Base-by-base conservation (phyloP, 1,140 invertebrate species). In the Teleopsis dalmanni region DNA sequence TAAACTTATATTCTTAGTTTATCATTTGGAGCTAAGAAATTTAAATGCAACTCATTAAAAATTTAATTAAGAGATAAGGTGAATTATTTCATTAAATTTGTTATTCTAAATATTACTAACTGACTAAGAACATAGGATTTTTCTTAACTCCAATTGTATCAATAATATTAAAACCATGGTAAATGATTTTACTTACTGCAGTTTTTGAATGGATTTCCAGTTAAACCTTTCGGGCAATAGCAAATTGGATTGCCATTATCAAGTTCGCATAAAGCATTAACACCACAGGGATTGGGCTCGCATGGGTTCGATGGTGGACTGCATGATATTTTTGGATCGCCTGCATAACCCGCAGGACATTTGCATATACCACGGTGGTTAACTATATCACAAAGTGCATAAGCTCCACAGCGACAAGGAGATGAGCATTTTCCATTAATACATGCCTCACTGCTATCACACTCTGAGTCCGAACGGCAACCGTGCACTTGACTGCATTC, bases 141-240 rank as follows among this genome's bases (percentile, higher is more conserved):
- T 4, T 34, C 18, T 34, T 16, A 34, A 4, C 16, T 1, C 34
- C 9, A 36, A 6, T 36, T 2, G 19, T 8, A 35, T 2, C 19
- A 16, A 35, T 6, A 35, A 13, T 35, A 11, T n/a, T 13, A 35
- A 35, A 35, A 7, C 34, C 34, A 35, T 16, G 4, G 19, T 1
- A 29, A 37, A 29, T 31, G 21, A 36, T 14, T 16, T 37, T 63
- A 89, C 86, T 79, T 81, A 92, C 88, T 89, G 76, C 89, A 93
- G 73, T 85, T 87, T 52, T 86, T 81, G 61, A 92, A 93, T 11
- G 91, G 91, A 79, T 92, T 91, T 71, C 91, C 90, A 10, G 89
- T 93, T 45, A 87, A 75, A 55, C 88, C 88, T 65, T 88, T 88
- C 0, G 88, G 88, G 68, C 91, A 95, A 70, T 81, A 90, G 60